Conservation (phyloP, 2,113 vertebrate genomes). For the Gavia stellata region DNA sequence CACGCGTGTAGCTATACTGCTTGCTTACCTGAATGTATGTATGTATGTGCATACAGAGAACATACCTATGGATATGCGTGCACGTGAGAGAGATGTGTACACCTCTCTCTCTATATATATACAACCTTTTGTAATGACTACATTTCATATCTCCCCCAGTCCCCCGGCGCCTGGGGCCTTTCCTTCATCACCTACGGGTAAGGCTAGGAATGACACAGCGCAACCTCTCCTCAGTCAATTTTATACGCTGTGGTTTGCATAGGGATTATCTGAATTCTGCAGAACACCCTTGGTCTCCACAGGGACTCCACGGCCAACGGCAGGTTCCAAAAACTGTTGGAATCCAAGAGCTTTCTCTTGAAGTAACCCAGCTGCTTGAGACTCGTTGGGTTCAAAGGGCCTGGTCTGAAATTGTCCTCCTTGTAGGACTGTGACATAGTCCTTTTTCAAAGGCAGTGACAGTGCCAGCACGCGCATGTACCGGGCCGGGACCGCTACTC, state of each 20-base stretch:
- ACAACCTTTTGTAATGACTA: not conserved
- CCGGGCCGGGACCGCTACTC: not conserved
- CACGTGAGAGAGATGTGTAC: not conserved
- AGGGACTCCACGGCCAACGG: fast-evolving
- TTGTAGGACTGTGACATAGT: no score
- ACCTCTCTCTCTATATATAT: fast-evolving
- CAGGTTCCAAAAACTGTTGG: not conserved
- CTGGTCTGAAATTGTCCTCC: fast-evolving
- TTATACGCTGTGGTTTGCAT: not conserved
- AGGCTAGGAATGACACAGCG: not conserved
- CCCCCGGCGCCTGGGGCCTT: not conserved
- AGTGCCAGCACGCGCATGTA: fast-evolving
- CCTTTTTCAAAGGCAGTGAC: not conserved
- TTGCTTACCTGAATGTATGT: no score
- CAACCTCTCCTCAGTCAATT: not conserved
- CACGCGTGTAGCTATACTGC: fast-evolving
- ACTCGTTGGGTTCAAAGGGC: not conserved
- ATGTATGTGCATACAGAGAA: no score
- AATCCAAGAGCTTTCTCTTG: not conserved
- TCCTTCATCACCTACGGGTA: not conserved
- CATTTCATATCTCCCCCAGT: not conserved
- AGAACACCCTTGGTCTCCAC: not conserved
- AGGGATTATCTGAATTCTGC: not conserved
- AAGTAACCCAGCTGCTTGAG: not conserved
- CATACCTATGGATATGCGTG: fast-evolving